Evolutionary conservation across 2,797 vertebrate genomes (phyloP).

Genomic region (Ispidina picta): DNA sequence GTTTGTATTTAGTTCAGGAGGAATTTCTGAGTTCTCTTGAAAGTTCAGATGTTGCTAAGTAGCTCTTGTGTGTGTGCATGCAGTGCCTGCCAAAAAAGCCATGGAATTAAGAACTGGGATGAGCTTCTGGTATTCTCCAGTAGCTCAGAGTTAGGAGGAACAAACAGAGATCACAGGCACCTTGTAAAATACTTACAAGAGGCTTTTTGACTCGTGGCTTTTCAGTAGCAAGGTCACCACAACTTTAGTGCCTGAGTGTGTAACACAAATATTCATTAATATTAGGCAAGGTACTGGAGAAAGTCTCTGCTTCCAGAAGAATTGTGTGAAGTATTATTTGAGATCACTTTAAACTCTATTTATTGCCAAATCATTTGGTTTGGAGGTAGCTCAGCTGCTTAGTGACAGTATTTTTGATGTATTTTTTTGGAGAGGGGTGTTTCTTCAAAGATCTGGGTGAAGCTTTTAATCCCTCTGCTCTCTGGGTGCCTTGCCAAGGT

Average conservation of each 20-base stretch:
- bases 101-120: neutral
- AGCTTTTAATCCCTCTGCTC: neutral
- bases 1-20: neutral
- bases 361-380: neutral
- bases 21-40: neutral
- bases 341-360: neutral
- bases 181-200: neutral
- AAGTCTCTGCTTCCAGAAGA: neutral
- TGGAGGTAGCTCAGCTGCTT: neutral
- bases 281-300: neutral
- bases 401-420: neutral
- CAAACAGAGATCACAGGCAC: neutral
- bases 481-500: neutral
- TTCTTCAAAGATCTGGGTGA: neutral
- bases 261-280: neutral
- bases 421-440: neutral
- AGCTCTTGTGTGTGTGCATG: neutral
- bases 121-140: neutral
- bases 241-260: neutral
- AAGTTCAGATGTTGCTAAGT: neutral
- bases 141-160: neutral
- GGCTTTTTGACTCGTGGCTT: neutral
- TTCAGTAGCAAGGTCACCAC: neutral
- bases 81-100: neutral
- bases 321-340: neutral